Conservation (phyloP, 35 echinoderm and acorn worm species). For the Apostichopus parvimensis region DNA sequence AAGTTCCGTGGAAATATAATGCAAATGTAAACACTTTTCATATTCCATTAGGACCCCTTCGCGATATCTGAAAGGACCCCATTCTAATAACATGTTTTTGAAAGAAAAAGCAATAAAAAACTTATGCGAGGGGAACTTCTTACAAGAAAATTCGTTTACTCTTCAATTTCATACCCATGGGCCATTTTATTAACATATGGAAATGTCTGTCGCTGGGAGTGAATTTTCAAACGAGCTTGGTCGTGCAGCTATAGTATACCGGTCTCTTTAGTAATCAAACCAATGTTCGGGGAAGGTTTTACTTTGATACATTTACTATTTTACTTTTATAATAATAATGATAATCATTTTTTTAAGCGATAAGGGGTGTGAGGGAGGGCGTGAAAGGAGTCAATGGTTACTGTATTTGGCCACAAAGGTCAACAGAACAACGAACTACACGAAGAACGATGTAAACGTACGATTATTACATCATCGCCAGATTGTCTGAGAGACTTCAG, state of each 20-base stretch:
- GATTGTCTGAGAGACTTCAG: too few species aligned
- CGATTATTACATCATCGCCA: too few species aligned
- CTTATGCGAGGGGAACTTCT: background rate
- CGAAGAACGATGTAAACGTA: too few species aligned
- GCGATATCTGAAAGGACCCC: background rate
- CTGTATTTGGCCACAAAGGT: too few species aligned
- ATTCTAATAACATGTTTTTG: background rate
- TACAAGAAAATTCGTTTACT: background rate
- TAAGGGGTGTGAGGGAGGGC: too few species aligned
- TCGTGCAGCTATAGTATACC: background rate
- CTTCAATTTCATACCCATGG: background rate
- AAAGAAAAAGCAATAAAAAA: background rate
- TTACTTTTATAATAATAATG: too few species aligned
- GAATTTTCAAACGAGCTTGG: background rate
- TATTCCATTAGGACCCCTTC: background rate
- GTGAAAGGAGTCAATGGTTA: too few species aligned
- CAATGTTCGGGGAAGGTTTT: too few species aligned
- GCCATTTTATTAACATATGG: background rate
- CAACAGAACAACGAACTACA: too few species aligned
- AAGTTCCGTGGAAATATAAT: background rate
- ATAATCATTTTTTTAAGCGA: too few species aligned
- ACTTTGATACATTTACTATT: too few species aligned
- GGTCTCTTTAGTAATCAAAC: too few species aligned
- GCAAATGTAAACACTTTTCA: background rate
- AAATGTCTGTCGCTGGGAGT: background rate